Evolutionary conservation across 2,797 vertebrate genomes (phyloP).

Genomic region (Cryptoprocta ferox): DNA sequence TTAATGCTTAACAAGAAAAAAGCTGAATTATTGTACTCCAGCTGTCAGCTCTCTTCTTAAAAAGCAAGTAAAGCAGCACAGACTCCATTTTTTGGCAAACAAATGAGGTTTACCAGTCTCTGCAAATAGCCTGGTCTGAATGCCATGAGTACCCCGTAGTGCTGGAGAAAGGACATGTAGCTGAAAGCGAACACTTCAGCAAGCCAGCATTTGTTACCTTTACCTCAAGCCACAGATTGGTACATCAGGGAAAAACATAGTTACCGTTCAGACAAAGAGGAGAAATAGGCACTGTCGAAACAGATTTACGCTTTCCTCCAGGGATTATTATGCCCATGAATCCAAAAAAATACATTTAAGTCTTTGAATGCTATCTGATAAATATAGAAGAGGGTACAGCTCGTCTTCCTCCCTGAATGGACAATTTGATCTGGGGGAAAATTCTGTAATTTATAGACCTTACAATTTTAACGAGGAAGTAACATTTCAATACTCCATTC

Average conservation of each 20-base stretch:
- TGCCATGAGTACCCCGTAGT: background rate
- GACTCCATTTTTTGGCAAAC: constrained; percentile 68
- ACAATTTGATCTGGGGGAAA: background rate
- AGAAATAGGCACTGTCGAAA: background rate
- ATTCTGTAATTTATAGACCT: background rate
- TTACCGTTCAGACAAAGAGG: constrained; percentile 30
- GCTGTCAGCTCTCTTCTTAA: constrained; percentile 62
- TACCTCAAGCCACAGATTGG: background rate
- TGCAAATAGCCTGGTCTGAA: background rate
- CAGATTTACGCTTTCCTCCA: background rate
- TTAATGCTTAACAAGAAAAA: constrained; percentile 69
- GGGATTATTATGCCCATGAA: fast-evolving
- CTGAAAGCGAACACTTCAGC: background rate
- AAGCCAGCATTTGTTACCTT: background rate
- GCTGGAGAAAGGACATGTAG: background rate
- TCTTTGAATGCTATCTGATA: background rate
- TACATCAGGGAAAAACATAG: background rate
- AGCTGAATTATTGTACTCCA: constrained; percentile 77
- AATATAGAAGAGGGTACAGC: background rate
- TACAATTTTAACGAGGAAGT: too few species aligned
- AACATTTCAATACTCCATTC: too few species aligned
- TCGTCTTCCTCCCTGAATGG: background rate
- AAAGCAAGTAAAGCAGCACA: constrained; percentile 68
- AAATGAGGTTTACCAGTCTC: constrained; percentile 36
- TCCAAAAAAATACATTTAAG: background rate